Evolutionary conservation across 2,113 vertebrate species (phyloP).

Genomic region (Himantopus leucocephalus): DNA sequence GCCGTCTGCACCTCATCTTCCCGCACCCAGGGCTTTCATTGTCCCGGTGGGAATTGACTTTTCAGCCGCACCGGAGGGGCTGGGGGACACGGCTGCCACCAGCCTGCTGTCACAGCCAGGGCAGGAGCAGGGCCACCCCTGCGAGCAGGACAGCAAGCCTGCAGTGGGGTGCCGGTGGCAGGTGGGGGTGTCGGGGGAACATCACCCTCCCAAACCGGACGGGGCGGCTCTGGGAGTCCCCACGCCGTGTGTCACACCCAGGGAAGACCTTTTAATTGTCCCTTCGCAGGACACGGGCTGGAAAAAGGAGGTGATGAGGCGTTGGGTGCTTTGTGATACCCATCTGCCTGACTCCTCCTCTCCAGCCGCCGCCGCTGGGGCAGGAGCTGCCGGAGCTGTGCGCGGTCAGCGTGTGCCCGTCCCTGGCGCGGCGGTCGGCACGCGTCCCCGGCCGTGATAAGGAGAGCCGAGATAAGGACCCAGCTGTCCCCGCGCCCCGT

Average conservation of each 20-base stretch:
- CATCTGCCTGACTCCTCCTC: not conserved
- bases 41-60: not conserved
- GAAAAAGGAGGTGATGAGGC: not conserved
- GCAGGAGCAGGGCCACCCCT: not conserved
- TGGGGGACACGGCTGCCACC: not conserved
- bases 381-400: accelerated
- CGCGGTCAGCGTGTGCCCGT: accelerated
- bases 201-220: not conserved
- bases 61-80: not conserved
- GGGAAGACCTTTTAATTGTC: not conserved
- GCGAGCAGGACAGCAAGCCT: not conserved
- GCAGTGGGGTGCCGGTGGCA: accelerated
- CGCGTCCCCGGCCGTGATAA: not conserved
- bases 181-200: not conserved
- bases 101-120: not conserved
- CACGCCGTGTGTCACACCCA: not conserved
- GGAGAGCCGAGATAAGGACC: not conserved
- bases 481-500: accelerated
- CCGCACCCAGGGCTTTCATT: accelerated
- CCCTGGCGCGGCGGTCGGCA: accelerated
- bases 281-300: accelerated
- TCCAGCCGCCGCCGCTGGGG: not conserved
- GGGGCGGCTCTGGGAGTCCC: not conserved
- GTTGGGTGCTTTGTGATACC: not conserved
- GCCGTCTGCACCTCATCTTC: not conserved